Evolutionary conservation across 2,797 vertebrate species (phyloP), one percentile per base, ranked within the genome.

Genomic region (Amblyopsis hoosieri): DNA sequence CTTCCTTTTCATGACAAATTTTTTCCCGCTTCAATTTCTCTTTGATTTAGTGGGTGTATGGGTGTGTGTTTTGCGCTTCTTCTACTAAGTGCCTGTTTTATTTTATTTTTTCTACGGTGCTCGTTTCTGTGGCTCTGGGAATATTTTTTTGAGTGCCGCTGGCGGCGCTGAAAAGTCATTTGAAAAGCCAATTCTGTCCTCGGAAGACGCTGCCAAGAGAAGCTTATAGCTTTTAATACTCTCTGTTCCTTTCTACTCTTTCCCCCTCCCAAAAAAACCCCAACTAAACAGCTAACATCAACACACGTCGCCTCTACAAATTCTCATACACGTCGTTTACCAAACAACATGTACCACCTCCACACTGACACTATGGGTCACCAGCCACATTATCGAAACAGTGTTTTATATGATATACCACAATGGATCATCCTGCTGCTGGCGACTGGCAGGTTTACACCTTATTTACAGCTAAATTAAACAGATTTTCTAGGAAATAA

Each of bases 141-240:
- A 90, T 80, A 65, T 90, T 90, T 72, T 82, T 84, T 75, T 68
- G 84, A 78, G 80, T 88, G 88, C 90, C 75, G 87, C 88, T 83
- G 69, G 80, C 83, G 89, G 87, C 87, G 57, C 77, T 80, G 73
- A 76, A 80, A 90, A 90, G 82, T 88, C 81, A 83, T 89, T 90
- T 87, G 82, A 84, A 86, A 85, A 89, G 84, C 81, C 84, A 86
- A 87, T 85, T 90, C 81, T 82, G 76, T 86, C 85, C 72, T 89
- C 72, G 82, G 83, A 86, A 87, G 83, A 81, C 64, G 83, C 57
- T 85, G 87, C 90, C 86, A 91, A 84, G 78, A 82, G 83, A 87
- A 85, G 83, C 84, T 87, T 87, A 86, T 84, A 88, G 86, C 81
- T 87, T 87, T 88, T 85, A 87, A 88, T 87, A 87, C 84, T 81